phyloP scores from a whole-genome alignment of 2,888 invertebrate species.

The Conops quadrifasciatus region DNA sequence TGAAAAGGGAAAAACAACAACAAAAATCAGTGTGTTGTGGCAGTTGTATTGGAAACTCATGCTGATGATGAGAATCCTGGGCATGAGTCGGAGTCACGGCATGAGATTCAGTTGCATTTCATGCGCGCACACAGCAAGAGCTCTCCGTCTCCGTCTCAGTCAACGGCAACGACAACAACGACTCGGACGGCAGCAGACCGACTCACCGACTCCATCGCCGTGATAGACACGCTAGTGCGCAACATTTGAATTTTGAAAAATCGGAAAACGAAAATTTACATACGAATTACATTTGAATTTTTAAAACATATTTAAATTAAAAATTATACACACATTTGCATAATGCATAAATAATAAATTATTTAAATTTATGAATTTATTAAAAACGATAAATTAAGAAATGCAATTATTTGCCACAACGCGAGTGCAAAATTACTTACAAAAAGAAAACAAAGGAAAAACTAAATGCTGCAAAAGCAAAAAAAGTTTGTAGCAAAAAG shows the following conservation, averaged over 20 bases:
- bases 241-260: background rate
- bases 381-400: background rate
- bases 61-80: slow-evolving; percentile 29
- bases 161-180: background rate
- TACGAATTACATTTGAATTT: background rate
- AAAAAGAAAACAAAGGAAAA: too few species aligned
- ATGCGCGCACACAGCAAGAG: slow-evolving; percentile 51
- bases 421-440: too few species aligned
- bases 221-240: background rate
- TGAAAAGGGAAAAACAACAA: slow-evolving; percentile 32
- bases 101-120: slow-evolving; percentile 54
- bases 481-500: background rate
- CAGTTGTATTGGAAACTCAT: slow-evolving; percentile 35
- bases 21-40: slow-evolving; percentile 21
- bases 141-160: background rate
- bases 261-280: slow-evolving; percentile 1
- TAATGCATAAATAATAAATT: background rate
- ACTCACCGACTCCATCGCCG: too few species aligned
- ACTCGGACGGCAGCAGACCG: background rate
- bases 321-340: too few species aligned
- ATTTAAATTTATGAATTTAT: slow-evolving; percentile 21
- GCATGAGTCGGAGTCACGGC: slow-evolving; percentile 39
- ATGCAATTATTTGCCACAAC: background rate
- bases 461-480: too few species aligned
- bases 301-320: background rate